These are phyloP conservation scores for Melanostoma mellinum DNA, from an alignment of 2,888 invertebrate genomes.

Conservation along the genomic window DNA sequence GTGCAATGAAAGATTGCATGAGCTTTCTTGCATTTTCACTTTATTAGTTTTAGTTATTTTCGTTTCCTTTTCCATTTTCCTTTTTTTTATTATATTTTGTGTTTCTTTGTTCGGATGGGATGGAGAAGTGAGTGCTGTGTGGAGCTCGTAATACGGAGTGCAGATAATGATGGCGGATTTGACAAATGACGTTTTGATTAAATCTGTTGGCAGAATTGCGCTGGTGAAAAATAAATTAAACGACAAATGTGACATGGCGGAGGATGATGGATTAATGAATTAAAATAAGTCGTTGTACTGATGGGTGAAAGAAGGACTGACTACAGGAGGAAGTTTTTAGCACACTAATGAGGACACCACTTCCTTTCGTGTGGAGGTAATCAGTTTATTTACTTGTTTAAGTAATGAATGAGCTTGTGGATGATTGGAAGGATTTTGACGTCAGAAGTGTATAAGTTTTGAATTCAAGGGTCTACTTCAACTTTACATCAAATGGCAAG, in stretches of 20 bases:
- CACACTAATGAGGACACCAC: too few relatives aligned
- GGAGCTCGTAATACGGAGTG: conserved; percentile 15
- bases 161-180: conserved; percentile 50
- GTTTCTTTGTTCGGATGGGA: conserved; percentile 15
- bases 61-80: background rate
- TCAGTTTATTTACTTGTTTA: background rate
- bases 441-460: too few relatives aligned
- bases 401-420: background rate
- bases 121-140: conserved; percentile 1
- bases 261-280: conserved; percentile 43
- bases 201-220: conserved; percentile 60
- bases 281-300: conserved; percentile 14
- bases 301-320: background rate
- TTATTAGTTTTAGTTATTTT: background rate
- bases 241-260: conserved; percentile 27
- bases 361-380: too few relatives aligned
- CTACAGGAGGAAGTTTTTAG: background rate
- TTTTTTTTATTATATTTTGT: conserved; percentile 1
- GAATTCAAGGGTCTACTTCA: too few relatives aligned
- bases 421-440: background rate
- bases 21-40: conserved; percentile 62
- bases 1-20: conserved; percentile 69
- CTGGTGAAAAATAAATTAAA: conserved; percentile 61
- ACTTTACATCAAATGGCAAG: too few relatives aligned
- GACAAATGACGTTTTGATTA: conserved; percentile 71